These are phyloP conservation scores for Tetramorium simillimum DNA, from an alignment of 1,140 invertebrate species.

Conservation along the genomic window DNA sequence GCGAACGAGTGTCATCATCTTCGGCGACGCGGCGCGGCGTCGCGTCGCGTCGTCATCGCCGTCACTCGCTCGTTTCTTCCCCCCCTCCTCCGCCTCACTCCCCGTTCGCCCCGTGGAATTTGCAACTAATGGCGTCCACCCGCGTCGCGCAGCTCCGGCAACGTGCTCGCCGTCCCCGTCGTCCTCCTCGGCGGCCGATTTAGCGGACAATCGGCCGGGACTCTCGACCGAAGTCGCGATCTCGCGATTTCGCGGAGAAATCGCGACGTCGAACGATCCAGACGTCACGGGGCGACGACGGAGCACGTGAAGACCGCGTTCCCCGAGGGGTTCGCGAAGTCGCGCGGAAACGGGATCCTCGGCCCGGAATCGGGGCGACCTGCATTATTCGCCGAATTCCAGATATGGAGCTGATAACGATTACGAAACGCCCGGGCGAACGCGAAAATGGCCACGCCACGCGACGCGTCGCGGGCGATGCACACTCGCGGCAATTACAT, in stretches of 20 bases:
- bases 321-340: too few relatives aligned
- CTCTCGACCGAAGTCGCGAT: not conserved
- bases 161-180: not conserved
- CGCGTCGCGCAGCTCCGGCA: not conserved
- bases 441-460: constrained; percentile 82
- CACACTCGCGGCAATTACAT: constrained; percentile 47
- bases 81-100: not conserved
- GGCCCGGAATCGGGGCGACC: not conserved
- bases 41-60: not conserved
- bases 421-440: constrained; percentile 83
- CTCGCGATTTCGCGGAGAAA: not conserved
- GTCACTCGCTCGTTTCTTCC: not conserved
- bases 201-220: not conserved
- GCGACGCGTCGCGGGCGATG: not conserved
- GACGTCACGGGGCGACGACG: not conserved
- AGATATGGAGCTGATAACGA: constrained; percentile 85
- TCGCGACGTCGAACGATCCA: not conserved
- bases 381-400: constrained; percentile 84
- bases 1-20: not conserved
- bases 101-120: not conserved
- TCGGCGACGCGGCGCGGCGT: not conserved
- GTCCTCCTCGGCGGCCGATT: not conserved
- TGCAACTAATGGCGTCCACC: constrained; percentile 20
- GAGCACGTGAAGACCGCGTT: not conserved
- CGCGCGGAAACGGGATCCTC: too few relatives aligned